These are phyloP conservation scores for Aphis craccivora DNA, from an alignment of 1,140 invertebrate species.

Conservation along the genomic window DNA sequence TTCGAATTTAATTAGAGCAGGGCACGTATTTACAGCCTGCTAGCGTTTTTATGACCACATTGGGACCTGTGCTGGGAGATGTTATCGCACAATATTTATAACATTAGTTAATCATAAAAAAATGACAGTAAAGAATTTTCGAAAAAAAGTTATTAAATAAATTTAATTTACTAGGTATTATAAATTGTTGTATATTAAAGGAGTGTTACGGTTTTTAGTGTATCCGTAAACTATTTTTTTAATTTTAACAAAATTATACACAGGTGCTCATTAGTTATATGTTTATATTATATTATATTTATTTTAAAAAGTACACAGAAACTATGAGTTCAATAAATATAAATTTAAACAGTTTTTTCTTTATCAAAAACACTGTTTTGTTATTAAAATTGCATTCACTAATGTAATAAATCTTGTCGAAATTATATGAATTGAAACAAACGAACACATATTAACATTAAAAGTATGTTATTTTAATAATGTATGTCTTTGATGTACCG, in stretches of 20 bases:
- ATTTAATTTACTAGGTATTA: neutral
- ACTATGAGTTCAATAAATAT: neutral
- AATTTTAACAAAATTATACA: neutral
- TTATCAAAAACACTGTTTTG: neutral
- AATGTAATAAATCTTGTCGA: neutral
- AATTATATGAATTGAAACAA: neutral
- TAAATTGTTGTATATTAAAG: neutral
- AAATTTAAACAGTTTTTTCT: neutral
- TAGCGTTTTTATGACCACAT: neutral
- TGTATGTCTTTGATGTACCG: neutral
- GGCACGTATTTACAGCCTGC: neutral
- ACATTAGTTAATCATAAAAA: constrained; percentile 11
- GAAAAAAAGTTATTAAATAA: constrained; percentile 15
- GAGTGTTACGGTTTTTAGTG: neutral
- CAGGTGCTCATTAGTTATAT: neutral
- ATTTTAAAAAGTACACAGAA: neutral
- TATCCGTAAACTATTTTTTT: neutral
- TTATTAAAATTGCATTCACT: neutral
- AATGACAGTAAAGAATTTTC: neutral
- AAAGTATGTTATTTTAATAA: neutral
- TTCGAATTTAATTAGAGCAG: neutral
- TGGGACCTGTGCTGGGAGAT: neutral
- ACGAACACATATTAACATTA: neutral
- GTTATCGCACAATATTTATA: neutral
- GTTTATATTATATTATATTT: neutral